These are phyloP conservation scores for Myoxocephalus aenaeus DNA, from an alignment of 2,797 vertebrate genomes.

Conservation along the genomic window DNA sequence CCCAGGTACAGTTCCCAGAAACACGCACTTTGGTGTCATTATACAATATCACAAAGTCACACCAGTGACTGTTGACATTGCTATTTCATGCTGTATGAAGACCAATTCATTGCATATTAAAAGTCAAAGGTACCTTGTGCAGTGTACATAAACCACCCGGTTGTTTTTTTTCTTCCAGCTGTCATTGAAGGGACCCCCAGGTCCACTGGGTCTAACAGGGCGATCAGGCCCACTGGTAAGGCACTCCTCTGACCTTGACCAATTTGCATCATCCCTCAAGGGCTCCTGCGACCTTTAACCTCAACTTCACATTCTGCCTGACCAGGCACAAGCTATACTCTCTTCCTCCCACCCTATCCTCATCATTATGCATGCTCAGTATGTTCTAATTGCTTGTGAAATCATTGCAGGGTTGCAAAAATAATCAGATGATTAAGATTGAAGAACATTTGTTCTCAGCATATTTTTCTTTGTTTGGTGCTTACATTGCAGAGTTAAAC, in stretches of 20 bases:
- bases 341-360: background rate
- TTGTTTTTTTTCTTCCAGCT: conserved; percentile 80
- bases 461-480: conserved; percentile 16
- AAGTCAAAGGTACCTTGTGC: background rate
- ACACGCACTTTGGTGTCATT: background rate
- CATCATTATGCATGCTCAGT: conserved; percentile 26
- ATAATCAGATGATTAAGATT: conserved; percentile 11
- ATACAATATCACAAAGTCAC: background rate
- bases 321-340: conserved; percentile 24
- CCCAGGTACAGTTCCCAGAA: conserved; percentile 82
- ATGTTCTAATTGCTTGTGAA: conserved; percentile 9
- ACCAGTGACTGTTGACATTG: background rate
- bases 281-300: conserved; percentile 28
- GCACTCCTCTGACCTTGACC: conserved; percentile 37
- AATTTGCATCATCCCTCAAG: conserved; percentile 28
- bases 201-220: conserved; percentile 88
- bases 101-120: background rate
- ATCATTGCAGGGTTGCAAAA: conserved; percentile 12
- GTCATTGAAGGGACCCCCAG: conserved; percentile 90
- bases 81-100: background rate
- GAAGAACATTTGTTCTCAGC: conserved; percentile 1
- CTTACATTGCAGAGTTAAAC: conserved; percentile 7
- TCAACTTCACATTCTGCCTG: conserved; percentile 28
- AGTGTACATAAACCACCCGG: background rate
- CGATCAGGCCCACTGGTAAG: conserved; percentile 90